These are phyloP conservation scores for Pogona vitticeps DNA, from an alignment of 2,113 vertebrate genomes.

Conservation along the genomic window DNA sequence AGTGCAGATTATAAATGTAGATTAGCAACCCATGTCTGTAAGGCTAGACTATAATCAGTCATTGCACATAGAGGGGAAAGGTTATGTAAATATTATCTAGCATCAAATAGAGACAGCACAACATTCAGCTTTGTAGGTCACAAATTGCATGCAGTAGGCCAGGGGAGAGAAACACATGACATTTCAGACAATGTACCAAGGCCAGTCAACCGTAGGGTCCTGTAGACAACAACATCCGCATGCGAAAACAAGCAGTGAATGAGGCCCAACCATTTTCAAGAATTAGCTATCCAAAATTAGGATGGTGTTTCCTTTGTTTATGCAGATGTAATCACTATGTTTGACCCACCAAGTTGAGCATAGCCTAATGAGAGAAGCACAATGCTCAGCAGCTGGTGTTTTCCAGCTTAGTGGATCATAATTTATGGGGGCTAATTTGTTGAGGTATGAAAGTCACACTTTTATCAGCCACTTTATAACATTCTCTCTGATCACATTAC, in stretches of 20 bases:
- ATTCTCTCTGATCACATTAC: not conserved
- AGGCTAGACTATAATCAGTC: not conserved
- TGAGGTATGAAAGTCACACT: not conserved
- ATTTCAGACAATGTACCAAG: not conserved
- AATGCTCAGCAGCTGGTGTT: not conserved
- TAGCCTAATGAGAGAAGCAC: not conserved
- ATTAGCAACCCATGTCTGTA: not conserved
- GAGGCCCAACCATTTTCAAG: not conserved
- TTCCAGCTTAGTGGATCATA: not conserved
- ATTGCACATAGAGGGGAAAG: not conserved
- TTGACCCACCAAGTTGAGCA: not conserved
- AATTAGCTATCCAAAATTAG: not conserved
- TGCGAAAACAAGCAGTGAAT: not conserved
- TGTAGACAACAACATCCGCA: not conserved
- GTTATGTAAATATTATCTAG: conserved; percentile 9
- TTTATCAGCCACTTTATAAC: not conserved
- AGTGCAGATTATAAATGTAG: not conserved
- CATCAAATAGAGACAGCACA: not conserved
- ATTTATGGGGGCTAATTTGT: not conserved
- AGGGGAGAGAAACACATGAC: not conserved
- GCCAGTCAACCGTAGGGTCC: not conserved
- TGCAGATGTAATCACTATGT: not conserved
- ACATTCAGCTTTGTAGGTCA: not conserved
- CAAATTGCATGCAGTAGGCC: not conserved
- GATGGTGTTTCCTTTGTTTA: not conserved